Base-by-base conservation (phyloP, 1,140 invertebrate genomes). In the Parasteatoda tepidariorum region DNA sequence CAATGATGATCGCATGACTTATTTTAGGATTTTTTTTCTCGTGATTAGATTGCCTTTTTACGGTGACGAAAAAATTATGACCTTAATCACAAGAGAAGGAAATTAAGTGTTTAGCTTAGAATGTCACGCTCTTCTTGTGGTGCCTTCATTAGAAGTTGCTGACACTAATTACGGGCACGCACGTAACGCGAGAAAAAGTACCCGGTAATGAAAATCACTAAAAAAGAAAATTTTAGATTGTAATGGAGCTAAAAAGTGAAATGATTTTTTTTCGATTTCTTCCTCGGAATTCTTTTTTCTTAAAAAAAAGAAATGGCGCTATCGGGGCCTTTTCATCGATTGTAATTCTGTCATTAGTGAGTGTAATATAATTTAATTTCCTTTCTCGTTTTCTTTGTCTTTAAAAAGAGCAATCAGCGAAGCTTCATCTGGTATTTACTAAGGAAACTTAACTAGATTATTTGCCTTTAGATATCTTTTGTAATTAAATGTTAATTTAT, bases 161-260 rank as follows among this genome's bases (percentile, higher is more conserved):
- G 78, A 24, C 28, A 62, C 62, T 82, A 71, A 82, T 82, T 82
- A 82, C 54, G 11, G 26, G 34, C 66, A 82, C 48, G 78, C 66
- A 70, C 34, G 57, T 62, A 61, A 48, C 66, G 30, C 7, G 31
- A 62, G 78, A 71, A 82, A 82, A 82, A 82, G 55, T 82, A 55
- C 61, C 55, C 55, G 66, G 55, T 82, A 70, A 82, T 71, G 67
- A 70, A 79, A 70, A 70, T 71, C 67, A 13, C 59, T 61, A 71
- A 82, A 79, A 54, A 70, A 82, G 67, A 82, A 82, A n/a, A 82
- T 54, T 70, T 79, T 68, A 48, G 54, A 70, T 54, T 71, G 67
- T 61, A 82, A 82, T 82, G 78, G 66, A 70, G 66, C 78, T 82
- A 70, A 82, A 82, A 82, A 82, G 54, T 82, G 41, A 79, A 79